A percentile compares a stretch with the other conserved stretches of the same genome.
Conservation (phyloP, 2,797 vertebrate genomes). For the Phataginus tetradactyla region DNA sequence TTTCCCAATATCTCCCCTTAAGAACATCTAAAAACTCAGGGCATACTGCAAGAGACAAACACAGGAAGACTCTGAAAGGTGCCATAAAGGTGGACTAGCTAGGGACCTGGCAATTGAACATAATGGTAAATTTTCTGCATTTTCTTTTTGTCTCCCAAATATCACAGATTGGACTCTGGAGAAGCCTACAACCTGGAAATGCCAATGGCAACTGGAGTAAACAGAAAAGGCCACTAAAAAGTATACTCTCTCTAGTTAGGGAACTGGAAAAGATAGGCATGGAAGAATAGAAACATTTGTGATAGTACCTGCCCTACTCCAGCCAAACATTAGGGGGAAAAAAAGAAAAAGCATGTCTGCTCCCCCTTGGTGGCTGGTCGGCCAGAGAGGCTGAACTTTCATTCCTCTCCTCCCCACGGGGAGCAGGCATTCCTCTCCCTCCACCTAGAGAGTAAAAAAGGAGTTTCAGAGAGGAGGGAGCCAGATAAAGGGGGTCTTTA, state of each 20-base stretch:
- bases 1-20: not conserved
- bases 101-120: not conserved
- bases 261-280: not conserved
- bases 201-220: not conserved
- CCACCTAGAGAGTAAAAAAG: not conserved
- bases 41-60: not conserved
- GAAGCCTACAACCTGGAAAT: not conserved
- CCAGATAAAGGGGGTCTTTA: not conserved
- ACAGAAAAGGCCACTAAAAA: not conserved
- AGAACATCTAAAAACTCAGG: not conserved
- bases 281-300: not conserved
- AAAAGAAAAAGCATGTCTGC: not conserved
- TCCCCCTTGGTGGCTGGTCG: not conserved
- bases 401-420: not conserved
- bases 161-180: not conserved
- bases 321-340: not conserved
- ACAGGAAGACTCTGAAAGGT: not conserved
- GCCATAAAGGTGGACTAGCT: not conserved
- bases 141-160: not conserved
- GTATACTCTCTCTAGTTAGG: not conserved
- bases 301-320: not conserved
- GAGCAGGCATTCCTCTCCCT: not conserved
- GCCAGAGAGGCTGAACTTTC: not conserved
- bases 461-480: not conserved
- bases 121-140: not conserved